Evolutionary conservation across 2,888 invertebrate species (phyloP).

Genomic region (Tetragonisca angustula): DNA sequence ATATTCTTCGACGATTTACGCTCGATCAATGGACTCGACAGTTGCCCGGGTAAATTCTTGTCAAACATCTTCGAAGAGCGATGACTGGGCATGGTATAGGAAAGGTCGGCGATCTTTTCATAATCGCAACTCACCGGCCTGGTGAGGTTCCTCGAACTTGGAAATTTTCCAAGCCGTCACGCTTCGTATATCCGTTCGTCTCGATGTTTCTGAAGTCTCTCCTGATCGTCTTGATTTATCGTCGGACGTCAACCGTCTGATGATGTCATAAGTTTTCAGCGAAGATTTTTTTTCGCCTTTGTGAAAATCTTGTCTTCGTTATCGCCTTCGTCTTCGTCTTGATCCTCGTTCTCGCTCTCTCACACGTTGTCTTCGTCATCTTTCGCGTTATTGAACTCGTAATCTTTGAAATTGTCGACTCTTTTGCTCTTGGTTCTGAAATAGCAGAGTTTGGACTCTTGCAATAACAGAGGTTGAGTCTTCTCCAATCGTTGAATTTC

Average conservation of each 20-base stretch:
- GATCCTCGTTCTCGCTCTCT: slow-evolving; percentile 57
- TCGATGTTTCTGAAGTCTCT: slow-evolving; percentile 69
- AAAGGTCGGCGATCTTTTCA: not conserved
- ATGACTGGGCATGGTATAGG: not conserved
- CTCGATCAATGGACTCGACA: slow-evolving; percentile 26
- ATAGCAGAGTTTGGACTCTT: slow-evolving; percentile 9
- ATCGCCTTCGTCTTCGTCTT: slow-evolving; percentile 49
- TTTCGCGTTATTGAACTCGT: slow-evolving; percentile 49
- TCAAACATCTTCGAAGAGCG: slow-evolving; percentile 2
- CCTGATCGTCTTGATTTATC: slow-evolving; percentile 53
- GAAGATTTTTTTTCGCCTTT: slow-evolving; percentile 70
- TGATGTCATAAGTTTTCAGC: slow-evolving; percentile 79
- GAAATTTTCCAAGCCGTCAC: slow-evolving; percentile 74
- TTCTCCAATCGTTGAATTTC: slow-evolving; percentile 46
- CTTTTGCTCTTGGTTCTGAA: slow-evolving; percentile 20
- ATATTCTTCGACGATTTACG: slow-evolving; percentile 47
- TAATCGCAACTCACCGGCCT: slow-evolving; percentile 25
- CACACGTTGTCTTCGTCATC: slow-evolving; percentile 30
- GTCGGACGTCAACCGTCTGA: slow-evolving; percentile 76
- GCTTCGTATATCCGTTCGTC: slow-evolving; percentile 69
- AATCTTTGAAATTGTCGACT: slow-evolving; percentile 59
- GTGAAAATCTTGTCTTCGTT: slow-evolving; percentile 64
- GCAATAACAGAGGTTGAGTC: slow-evolving; percentile 24
- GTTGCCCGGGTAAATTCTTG: slow-evolving; percentile 35
- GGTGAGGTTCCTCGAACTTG: slow-evolving; percentile 68